Conservation (phyloP, 1,140 invertebrate species). For the Aphis craccivora region DNA sequence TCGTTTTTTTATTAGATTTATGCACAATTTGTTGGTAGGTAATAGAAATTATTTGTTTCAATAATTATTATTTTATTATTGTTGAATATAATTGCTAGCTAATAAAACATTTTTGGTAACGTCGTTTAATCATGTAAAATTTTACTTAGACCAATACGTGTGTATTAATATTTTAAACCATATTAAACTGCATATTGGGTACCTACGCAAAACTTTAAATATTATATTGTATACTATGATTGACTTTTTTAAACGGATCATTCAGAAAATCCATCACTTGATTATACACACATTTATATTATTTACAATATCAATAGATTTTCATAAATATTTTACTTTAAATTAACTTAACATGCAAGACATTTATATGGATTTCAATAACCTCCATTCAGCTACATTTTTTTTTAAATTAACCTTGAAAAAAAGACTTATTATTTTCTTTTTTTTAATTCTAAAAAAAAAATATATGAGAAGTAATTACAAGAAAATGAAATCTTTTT, state of each 20-base stretch:
- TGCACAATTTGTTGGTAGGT: background rate
- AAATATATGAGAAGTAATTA: too few relatives aligned
- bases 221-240: background rate
- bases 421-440: background rate
- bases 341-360: background rate
- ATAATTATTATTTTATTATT: background rate
- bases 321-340: background rate
- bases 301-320: background rate
- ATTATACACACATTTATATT: background rate
- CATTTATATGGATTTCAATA: background rate
- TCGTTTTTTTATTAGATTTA: background rate
- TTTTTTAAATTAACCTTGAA: background rate
- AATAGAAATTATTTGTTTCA: background rate
- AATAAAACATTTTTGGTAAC: background rate
- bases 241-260: background rate
- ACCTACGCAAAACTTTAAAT: background rate
- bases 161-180: background rate
- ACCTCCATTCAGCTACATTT: background rate
- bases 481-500: background rate
- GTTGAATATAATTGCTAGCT: background rate
- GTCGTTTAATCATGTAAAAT: background rate
- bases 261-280: background rate
- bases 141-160: background rate
- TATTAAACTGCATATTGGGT: background rate
- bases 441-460: too few relatives aligned